A percentile compares a stretch with the other conserved stretches of the same genome.
Conservation (phyloP, 2,797 vertebrate genomes). For the Lepilemur septentrionalis region DNA sequence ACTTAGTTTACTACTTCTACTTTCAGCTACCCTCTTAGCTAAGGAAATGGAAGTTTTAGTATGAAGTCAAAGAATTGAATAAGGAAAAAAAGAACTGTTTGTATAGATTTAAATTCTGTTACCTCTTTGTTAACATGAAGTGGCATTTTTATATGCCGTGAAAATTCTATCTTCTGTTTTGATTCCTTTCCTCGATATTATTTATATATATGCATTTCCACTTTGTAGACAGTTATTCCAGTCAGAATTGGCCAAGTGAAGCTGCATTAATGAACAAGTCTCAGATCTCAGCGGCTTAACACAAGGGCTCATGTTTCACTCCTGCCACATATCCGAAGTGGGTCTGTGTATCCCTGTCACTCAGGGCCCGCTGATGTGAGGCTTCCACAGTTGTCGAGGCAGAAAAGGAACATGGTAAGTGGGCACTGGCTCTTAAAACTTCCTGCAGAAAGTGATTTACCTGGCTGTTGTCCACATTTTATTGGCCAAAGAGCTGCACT, state of each 20-base stretch:
- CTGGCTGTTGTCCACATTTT: background rate
- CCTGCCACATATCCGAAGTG: background rate
- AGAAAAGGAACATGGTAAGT: background rate
- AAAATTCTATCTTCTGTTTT: background rate
- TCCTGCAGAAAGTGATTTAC: background rate
- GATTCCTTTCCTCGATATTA: background rate
- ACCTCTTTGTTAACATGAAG: background rate
- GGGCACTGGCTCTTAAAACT: background rate
- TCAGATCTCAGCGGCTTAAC: background rate
- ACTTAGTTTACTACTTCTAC: background rate
- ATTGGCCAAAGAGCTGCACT: background rate
- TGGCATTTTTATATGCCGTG: background rate
- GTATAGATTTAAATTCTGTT: conserved; percentile 2
- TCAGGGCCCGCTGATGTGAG: background rate
- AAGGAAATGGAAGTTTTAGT: background rate
- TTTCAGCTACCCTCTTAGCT: background rate
- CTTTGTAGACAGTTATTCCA: background rate
- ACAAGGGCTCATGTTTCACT: background rate
- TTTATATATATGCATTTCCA: background rate
- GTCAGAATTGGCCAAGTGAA: background rate
- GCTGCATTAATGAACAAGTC: background rate
- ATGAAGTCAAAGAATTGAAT: background rate
- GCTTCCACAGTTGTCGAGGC: too few species aligned
- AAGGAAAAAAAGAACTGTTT: background rate
- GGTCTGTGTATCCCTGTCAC: background rate